phyloP scores from a whole-genome alignment of 2,888 invertebrate genomes.

The Tenthredo livida region DNA sequence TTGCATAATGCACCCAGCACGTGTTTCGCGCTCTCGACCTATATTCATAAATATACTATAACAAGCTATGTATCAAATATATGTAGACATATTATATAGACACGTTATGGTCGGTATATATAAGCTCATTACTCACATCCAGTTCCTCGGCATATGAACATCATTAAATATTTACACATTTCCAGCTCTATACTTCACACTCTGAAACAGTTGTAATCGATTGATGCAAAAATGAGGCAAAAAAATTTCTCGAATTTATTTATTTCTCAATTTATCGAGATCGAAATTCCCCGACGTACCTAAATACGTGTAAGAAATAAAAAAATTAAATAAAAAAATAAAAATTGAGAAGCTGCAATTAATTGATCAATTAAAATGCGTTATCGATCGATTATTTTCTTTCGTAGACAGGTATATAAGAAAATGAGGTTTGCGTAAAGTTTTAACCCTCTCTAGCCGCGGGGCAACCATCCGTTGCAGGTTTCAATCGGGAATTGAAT shows the following conservation, averaged over 20 bases:
- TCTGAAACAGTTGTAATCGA: background rate
- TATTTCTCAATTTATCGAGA: too few relatives aligned
- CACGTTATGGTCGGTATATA: background rate
- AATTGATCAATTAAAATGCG: background rate
- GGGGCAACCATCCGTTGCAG: constrained; percentile 24
- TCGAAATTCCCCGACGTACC: too few relatives aligned
- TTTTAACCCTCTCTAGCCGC: background rate
- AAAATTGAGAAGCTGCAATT: too few relatives aligned
- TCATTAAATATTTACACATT: constrained; percentile 14
- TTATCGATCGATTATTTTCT: background rate
- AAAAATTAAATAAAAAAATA: too few relatives aligned
- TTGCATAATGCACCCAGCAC: constrained; percentile 32
- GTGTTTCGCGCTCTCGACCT: constrained; percentile 27
- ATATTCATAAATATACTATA: background rate
- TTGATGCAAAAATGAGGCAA: background rate
- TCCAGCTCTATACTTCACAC: background rate
- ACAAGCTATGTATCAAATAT: background rate
- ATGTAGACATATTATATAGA: background rate
- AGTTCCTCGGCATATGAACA: background rate
- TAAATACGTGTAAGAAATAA: too few relatives aligned
- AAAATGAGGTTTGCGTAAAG: background rate
- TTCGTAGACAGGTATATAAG: background rate
- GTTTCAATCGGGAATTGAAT: constrained; percentile 42
- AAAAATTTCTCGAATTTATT: background rate
- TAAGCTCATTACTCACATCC: constrained; percentile 7